Base-by-base conservation (phyloP, 2,888 invertebrate species). In the Aleiodes testaceus region DNA sequence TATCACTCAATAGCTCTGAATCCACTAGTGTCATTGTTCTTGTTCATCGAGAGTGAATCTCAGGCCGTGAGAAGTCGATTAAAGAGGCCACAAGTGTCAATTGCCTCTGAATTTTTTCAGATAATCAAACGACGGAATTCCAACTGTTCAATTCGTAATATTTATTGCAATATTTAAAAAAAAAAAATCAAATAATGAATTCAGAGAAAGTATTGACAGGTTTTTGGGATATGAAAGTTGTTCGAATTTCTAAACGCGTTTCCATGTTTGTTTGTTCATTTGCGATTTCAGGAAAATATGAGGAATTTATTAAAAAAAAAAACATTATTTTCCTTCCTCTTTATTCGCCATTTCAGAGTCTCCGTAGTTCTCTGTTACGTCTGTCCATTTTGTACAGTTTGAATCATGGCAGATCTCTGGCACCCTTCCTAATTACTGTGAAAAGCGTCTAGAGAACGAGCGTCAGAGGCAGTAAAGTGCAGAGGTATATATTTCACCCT, bases 391-490 rank as follows among this genome's bases (percentile, higher is more conserved):
- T 30, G 30, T 26, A n/a, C 55, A 16, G 55, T 59, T 42, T 36
- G 20, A 50, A 36, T 59, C 59, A 18, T 42, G 42, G 7, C 59
- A 30, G 69, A 49, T 63, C 67, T 44, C 52, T 70, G 72, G 72
- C 70, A 70, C 20, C 53, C 66, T 66, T 73, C 66, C 69, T 70
- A 69, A 69, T 70, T 63, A 66, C 65, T 61, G 20, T 64, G 66
- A 70, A 69, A 59, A 66, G 30, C 63, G 69, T 66, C 44, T 45
- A 18, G 66, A 69, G n/a, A 44, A 47, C 16, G 47, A 20, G 52
- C 36, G n/a, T 14, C 52, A 44, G 64, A 68, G 64, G 6, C n/a
- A 36, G 53, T 52, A n/a, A 42, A 50, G 49, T 53, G 42, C 44
- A 49, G 49, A 44, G 66, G 53, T 53, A 44, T 47, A 47, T 67